Conservation (phyloP, 2,113 vertebrate genomes). For the Cavia porcellus region DNA sequence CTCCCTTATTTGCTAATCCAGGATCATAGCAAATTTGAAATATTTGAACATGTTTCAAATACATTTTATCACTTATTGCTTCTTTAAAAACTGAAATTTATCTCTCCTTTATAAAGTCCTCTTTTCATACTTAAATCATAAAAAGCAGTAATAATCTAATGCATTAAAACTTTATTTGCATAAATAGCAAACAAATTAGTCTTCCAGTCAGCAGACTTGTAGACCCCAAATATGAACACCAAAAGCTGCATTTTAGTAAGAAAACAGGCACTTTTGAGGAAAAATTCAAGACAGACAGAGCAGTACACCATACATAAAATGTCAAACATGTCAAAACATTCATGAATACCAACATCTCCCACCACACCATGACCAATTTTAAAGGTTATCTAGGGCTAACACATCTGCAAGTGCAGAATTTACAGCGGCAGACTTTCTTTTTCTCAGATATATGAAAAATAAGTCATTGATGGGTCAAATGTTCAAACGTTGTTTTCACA, state of each 20-base stretch:
- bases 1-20: background rate
- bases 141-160: constrained; percentile 54
- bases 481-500: constrained; percentile 36
- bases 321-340: constrained; percentile 91
- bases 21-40: constrained; percentile 40
- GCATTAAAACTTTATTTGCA: background rate
- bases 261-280: constrained; percentile 32
- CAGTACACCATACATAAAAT: constrained; percentile 86
- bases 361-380: constrained; percentile 84
- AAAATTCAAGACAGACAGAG: constrained; percentile 80
- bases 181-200: constrained; percentile 61
- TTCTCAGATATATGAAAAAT: constrained; percentile 84
- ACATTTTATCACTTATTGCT: background rate
- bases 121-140: background rate
- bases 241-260: constrained; percentile 65
- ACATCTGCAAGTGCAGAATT: constrained; percentile 85
- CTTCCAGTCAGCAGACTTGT: background rate
- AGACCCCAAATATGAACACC: background rate
- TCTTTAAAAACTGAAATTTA: background rate
- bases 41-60: constrained; percentile 17
- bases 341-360: constrained; percentile 90
- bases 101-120: background rate
- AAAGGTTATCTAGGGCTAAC: constrained; percentile 89
- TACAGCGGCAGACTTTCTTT: constrained; percentile 81
- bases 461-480: constrained; percentile 80